A percentile compares a stretch with the other conserved stretches of the same genome.
phyloP scores from a whole-genome alignment of 2,888 invertebrate genomes.

The Watsonalla cultraria region DNA sequence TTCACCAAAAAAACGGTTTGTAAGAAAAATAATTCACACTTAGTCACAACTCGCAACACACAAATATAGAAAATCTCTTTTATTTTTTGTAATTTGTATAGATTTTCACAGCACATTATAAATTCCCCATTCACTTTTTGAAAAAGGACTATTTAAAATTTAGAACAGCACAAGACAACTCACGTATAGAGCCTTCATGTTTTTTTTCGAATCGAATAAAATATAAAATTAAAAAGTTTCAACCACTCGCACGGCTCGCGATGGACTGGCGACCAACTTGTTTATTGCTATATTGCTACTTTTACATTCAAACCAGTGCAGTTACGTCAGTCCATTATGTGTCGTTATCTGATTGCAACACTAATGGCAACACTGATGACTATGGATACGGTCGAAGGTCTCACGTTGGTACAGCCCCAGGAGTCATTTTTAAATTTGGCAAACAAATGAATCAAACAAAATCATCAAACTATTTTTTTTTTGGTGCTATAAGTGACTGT shows the following conservation, averaged over 20 bases:
- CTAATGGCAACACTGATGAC: background rate
- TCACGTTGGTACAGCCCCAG: background rate
- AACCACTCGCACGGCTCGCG: slow-evolving; percentile 3
- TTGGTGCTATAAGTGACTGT: no score
- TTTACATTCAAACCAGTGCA: slow-evolving; percentile 64
- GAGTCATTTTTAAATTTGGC: background rate
- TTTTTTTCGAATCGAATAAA: background rate
- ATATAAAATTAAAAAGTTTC: background rate
- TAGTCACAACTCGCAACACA: no score
- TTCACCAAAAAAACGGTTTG: no score
- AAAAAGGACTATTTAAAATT: slow-evolving; percentile 3
- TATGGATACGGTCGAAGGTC: background rate
- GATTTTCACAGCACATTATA: no score
- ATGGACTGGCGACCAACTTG: slow-evolving; percentile 36
- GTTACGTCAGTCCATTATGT: background rate
- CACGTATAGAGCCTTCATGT: slow-evolving; percentile 34
- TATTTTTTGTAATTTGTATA: no score
- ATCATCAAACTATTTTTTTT: no score
- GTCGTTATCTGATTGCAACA: background rate
- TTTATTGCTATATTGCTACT: slow-evolving; percentile 43
- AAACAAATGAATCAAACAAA: no score
- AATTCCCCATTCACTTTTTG: no score
- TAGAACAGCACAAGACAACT: slow-evolving; percentile 11
- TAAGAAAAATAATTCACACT: no score
- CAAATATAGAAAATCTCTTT: no score